Evolutionary conservation across 2,113 vertebrate species (phyloP), one percentile per base, ranked within the genome.

Genomic region (Anser brachyrhynchus): DNA sequence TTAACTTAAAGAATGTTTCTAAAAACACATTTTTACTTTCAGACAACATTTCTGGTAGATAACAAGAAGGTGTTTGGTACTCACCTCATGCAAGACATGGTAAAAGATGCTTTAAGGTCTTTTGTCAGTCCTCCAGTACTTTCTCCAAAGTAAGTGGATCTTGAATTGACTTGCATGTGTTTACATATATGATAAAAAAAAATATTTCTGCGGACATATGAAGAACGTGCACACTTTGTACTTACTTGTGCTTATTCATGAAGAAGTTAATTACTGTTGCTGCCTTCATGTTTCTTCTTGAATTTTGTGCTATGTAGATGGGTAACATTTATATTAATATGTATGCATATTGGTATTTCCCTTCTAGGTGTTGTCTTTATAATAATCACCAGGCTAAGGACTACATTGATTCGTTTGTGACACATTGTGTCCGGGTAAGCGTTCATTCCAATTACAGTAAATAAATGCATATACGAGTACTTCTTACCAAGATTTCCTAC

Each of bases 331-430:
- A 28, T 76, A 43, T 87, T 85, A n/a, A 46, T 62, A 41, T 29
- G 19, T 96, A 35, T 85, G 13, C 67, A 31, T 3, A 1, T 81
- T 58, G 72, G 4, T 93, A 11, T 96, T 96, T 82, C 62, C 13
- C 83, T 97, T 97, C 33, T 94, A 99, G 99, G 93, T 99, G 99
- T 96, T 99, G 99, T 96, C 98, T 99, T 44, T 99, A 99, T 92
- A 99, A 99, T 96, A 99, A 99, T 96, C 99, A 99, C 95, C 99
- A 99, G 95, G 99, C 99, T 33, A 99, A 99, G 97, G 99, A 99
- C 97, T 99, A 99, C 98, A 99, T 99, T 67, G 99, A 99, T 96
- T 99, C 99, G 44, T 99, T 99, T 97, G 99, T 99, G 80, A 99
- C 99, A 37, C 99, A 99, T 86, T 99, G 99, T 77, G 98, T 99